A percentile compares a stretch with the other conserved stretches of the same genome.
These are phyloP conservation scores for Temnopleurus reevesii DNA, from an alignment of 53 echinoderm and acorn worm species.

Conservation along the genomic window DNA sequence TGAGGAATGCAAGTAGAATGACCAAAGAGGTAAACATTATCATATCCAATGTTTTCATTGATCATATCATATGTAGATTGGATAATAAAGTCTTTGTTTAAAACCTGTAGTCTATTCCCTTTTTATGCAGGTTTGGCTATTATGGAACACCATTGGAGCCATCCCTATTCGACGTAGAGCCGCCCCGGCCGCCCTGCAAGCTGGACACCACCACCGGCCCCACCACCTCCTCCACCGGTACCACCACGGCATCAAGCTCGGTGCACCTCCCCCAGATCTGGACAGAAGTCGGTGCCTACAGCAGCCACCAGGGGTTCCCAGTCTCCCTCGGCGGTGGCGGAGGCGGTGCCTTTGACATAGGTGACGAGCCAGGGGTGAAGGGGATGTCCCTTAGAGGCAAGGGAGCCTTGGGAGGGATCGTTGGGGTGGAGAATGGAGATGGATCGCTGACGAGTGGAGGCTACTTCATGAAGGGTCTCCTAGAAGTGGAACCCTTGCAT, in stretches of 20 bases:
- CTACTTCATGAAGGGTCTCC: conserved; percentile 90
- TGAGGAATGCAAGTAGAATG: no score
- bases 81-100: no score
- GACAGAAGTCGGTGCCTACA: conserved; percentile 36
- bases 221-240: neutral
- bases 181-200: conserved; percentile 72
- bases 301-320: neutral
- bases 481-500: conserved; percentile 97
- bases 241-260: conserved; percentile 23
- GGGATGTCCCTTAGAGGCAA: conserved; percentile 13
- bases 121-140: conserved; percentile 78
- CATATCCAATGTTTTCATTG: no score
- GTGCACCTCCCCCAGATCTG: conserved; percentile 52
- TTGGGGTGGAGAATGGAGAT: conserved; percentile 67
- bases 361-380: conserved; percentile 3
- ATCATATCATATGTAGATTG: no score
- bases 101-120: no score
- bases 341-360: conserved; percentile 32
- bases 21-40: no score
- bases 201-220: conserved; percentile 36
- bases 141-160: conserved; percentile 98
- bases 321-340: neutral
- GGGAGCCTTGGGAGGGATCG: conserved; percentile 24
- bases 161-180: conserved; percentile 87
- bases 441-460: conserved; percentile 76